Conservation (phyloP, 2,888 invertebrate species). For the Idaea dimidiata region DNA sequence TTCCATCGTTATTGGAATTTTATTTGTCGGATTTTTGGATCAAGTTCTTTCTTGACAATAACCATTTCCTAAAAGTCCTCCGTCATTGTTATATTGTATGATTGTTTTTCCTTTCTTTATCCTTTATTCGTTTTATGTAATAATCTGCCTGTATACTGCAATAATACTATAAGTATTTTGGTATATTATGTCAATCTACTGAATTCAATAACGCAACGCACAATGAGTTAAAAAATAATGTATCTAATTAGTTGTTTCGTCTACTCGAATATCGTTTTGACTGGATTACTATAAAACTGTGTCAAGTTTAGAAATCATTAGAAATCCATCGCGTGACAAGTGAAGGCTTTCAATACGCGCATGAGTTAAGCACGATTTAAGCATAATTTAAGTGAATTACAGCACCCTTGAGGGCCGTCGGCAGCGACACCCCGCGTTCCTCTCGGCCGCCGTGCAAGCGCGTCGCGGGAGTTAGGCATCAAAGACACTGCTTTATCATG, state of each 20-base stretch:
- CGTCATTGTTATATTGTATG: constrained; percentile 25
- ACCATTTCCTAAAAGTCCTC: constrained; percentile 42
- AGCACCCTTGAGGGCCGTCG: constrained; percentile 47
- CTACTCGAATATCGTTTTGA: constrained; percentile 6
- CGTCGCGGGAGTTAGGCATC: constrained; percentile 61
- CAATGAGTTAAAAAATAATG: no score
- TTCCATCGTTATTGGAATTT: constrained; percentile 74
- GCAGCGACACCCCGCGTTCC: constrained; percentile 41
- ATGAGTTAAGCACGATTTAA: constrained; percentile 65
- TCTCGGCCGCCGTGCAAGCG: constrained; percentile 66
- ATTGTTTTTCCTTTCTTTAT: constrained; percentile 17
- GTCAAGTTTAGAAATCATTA: constrained; percentile 35
- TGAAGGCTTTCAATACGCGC: constrained; percentile 51
- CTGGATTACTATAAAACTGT: constrained; percentile 9
- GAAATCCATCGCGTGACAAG: constrained; percentile 29
- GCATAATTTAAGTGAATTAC: constrained; percentile 73
- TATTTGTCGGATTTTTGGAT: constrained; percentile 77
- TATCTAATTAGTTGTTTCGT: not conserved
- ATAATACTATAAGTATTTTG: not conserved
- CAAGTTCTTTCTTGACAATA: constrained; percentile 35
- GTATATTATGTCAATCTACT: not conserved
- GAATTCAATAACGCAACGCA: not conserved
- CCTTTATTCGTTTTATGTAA: constrained; percentile 10
- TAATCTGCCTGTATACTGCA: not conserved
- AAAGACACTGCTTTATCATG: constrained; percentile 53